Evolutionary conservation across 2,888 invertebrate genomes (phyloP).

Genomic region (Macaria notata): DNA sequence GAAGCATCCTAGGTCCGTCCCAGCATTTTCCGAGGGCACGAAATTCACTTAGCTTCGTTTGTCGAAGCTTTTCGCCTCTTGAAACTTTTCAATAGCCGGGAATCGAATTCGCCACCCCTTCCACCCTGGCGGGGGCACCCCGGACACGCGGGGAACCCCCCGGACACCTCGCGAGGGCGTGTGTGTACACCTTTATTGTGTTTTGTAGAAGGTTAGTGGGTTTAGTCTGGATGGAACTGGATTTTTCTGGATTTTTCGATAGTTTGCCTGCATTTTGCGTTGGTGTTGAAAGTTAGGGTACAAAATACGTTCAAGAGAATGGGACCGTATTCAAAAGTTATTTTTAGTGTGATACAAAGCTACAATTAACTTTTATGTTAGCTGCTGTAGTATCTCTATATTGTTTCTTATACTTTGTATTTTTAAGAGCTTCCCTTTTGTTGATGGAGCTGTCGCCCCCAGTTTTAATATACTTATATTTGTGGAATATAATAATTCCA

Average conservation of each 20-base stretch:
- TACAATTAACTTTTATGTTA: too few species aligned
- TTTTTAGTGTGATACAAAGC: too few species aligned
- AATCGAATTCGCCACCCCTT: constrained; percentile 73
- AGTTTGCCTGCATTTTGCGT: neutral
- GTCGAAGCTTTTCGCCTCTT: constrained; percentile 83
- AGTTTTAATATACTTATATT: too few species aligned
- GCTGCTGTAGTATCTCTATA: too few species aligned
- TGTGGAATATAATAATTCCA: too few species aligned
- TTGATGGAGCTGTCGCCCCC: too few species aligned
- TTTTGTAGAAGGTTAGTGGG: constrained; percentile 16
- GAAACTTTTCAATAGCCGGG: constrained; percentile 81
- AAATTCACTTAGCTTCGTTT: constrained; percentile 83
- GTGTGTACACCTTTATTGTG: constrained; percentile 45
- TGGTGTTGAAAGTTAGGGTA: too few species aligned
- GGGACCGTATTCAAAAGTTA: too few species aligned
- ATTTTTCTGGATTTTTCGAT: constrained; percentile 1
- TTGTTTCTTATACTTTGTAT: too few species aligned
- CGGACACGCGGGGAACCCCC: constrained; percentile 53
- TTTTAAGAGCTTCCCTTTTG: too few species aligned
- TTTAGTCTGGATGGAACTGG: constrained; percentile 2
- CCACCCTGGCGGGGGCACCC: constrained; percentile 26
- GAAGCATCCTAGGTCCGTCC: constrained; percentile 35
- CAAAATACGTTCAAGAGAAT: too few species aligned
- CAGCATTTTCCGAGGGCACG: constrained; percentile 68
- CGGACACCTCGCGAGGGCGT: constrained; percentile 51